Evolutionary conservation across 2,888 invertebrate genomes (phyloP).

Genomic region (Cantharis flavilabris): DNA sequence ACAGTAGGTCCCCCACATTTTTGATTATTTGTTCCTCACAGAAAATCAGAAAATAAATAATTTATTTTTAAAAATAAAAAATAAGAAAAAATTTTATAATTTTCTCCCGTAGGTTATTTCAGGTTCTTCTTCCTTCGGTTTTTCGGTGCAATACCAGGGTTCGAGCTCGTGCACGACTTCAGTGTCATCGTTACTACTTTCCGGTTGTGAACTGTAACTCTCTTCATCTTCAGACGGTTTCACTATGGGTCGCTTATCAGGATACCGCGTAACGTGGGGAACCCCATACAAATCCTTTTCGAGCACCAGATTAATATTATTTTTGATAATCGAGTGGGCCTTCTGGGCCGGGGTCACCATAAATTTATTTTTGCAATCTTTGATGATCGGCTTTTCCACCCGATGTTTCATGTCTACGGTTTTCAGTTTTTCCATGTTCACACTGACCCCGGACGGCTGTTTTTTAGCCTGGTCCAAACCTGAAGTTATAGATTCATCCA

Average conservation of each 20-base stretch:
- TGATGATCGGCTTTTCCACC: background rate
- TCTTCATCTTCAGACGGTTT: background rate
- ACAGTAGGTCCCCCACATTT: no score
- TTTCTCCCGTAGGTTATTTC: background rate
- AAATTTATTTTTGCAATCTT: background rate
- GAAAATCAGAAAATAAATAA: no score
- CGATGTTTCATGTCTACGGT: background rate
- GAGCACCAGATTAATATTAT: background rate
- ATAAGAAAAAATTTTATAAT: no score
- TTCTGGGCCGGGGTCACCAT: background rate
- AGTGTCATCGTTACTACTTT: background rate
- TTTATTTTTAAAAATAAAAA: no score
- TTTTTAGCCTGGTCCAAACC: background rate
- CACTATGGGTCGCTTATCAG: background rate
- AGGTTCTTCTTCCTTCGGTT: background rate
- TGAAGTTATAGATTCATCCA: background rate
- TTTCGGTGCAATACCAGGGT: background rate
- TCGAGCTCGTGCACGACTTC: background rate
- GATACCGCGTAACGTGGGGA: background rate
- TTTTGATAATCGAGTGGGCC: background rate
- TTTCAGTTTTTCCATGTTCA: background rate
- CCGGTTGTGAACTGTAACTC: background rate
- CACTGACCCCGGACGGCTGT: background rate
- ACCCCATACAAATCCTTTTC: background rate
- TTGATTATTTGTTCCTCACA: no score